A percentile compares a stretch with the other conserved stretches of the same genome.
Evolutionary conservation across 2,797 vertebrate species (phyloP).

Genomic region (Bufotes viridis): DNA sequence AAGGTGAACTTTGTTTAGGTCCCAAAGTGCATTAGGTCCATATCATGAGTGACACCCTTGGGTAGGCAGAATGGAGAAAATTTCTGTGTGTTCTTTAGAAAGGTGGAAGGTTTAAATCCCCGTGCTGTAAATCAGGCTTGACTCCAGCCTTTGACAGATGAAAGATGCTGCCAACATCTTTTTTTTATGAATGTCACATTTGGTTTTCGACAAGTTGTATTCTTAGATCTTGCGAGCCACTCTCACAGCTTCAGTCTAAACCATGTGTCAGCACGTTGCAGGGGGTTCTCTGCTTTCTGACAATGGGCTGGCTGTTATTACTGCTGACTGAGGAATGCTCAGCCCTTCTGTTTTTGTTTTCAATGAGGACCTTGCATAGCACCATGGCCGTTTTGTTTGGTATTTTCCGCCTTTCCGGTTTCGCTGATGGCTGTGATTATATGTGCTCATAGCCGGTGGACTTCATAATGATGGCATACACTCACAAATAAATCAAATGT

Average conservation of each 20-base stretch:
- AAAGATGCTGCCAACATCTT: conserved; percentile 63
- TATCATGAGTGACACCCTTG: conserved; percentile 55
- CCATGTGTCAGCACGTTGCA: conserved; percentile 59
- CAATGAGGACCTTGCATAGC: conserved; percentile 15
- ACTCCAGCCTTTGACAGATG: conserved; percentile 59
- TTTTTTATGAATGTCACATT: conserved; percentile 61
- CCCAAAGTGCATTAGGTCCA: conserved; percentile 51
- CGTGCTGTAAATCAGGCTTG: conserved; percentile 59
- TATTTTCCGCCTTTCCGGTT: conserved; percentile 26
- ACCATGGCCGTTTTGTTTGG: conserved; percentile 14
- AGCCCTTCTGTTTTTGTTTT: conserved; percentile 37
- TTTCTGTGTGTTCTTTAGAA: conserved; percentile 59
- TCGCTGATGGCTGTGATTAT: conserved; percentile 44
- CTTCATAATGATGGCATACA: conserved; percentile 43
- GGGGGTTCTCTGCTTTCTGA: conserved; percentile 57
- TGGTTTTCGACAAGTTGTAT: conserved; percentile 61
- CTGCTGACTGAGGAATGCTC: conserved; percentile 47
- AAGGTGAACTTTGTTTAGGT: conserved; percentile 52
- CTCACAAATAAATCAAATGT: conserved; percentile 57
- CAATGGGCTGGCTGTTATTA: conserved; percentile 55
- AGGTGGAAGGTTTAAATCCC: conserved; percentile 59
- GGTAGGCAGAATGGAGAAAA: conserved; percentile 39
- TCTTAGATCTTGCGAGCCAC: conserved; percentile 62
- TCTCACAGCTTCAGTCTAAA: conserved; percentile 61
- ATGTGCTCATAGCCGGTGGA: conserved; percentile 32